Conservation (phyloP, 2,113 vertebrate species). For the Entomyzon cyanotis region DNA sequence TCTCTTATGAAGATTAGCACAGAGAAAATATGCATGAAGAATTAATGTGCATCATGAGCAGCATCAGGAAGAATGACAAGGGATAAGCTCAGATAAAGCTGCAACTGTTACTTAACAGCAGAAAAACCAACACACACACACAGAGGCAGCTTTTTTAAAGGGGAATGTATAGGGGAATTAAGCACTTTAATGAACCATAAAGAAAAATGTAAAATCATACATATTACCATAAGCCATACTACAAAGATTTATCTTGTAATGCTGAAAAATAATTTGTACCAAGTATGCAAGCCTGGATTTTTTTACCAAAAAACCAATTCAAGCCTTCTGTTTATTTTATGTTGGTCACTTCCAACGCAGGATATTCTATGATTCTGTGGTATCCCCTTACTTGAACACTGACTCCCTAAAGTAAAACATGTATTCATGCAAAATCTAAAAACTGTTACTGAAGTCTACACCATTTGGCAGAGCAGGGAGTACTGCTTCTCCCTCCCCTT, state of each 20-base stretch:
- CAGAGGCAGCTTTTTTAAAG: background rate
- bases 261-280: background rate
- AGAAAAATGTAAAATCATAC: background rate
- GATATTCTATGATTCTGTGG: background rate
- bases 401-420: background rate
- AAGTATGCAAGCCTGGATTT: background rate
- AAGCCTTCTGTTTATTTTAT: background rate
- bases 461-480: background rate
- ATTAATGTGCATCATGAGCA: background rate
- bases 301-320: background rate
- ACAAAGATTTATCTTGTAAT: background rate
- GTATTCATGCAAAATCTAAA: background rate
- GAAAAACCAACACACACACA: background rate
- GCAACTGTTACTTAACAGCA: background rate
- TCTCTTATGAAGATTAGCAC: background rate
- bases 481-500: background rate
- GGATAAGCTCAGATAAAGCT: background rate
- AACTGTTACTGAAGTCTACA: background rate
- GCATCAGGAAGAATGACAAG: background rate
- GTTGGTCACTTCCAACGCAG: background rate
- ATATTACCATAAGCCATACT: background rate
- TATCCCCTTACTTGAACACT: background rate
- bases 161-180: rapidly evolving
- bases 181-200: background rate
- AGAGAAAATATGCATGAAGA: background rate